Percentiles rank a stretch among this genome's conserved stretches.
phyloP scores from a whole-genome alignment of 2,113 vertebrate genomes.

The Tenebrosternarchus preto region DNA sequence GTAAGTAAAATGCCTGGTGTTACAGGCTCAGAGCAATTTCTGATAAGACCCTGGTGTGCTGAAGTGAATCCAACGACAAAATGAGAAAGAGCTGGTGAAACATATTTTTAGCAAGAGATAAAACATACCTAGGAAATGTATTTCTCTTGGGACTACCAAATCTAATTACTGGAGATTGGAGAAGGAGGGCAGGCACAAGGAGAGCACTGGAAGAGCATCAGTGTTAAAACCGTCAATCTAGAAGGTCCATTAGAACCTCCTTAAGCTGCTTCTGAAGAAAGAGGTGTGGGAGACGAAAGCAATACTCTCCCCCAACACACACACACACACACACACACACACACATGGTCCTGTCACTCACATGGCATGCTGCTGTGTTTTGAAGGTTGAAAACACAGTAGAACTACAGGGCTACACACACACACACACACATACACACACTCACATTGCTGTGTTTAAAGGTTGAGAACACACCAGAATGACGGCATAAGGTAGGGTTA shows the following conservation, averaged over 20 bases:
- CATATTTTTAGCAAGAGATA: slow-evolving; percentile 68
- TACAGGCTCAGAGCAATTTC: slow-evolving; percentile 77
- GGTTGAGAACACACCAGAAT: background rate
- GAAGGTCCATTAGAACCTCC: slow-evolving; percentile 45
- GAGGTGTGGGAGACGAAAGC: slow-evolving; percentile 34
- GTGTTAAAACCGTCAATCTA: slow-evolving; percentile 41
- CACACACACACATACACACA: background rate
- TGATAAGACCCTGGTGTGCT: slow-evolving; percentile 77
- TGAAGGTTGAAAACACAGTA: background rate
- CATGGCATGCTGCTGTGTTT: background rate
- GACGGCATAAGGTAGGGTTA: background rate
- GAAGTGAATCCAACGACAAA: slow-evolving; percentile 81
- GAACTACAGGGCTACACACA: no score
- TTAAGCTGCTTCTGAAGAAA: slow-evolving; percentile 35
- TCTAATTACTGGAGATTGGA: slow-evolving; percentile 67
- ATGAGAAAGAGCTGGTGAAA: slow-evolving; percentile 70
- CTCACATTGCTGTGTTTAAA: background rate
- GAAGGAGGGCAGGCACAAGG: slow-evolving; percentile 22
- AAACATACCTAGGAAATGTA: slow-evolving; percentile 76
- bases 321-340: background rate
- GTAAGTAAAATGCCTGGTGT: slow-evolving; percentile 70
- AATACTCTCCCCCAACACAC: slow-evolving; percentile 37
- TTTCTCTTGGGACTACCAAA: slow-evolving; percentile 69
- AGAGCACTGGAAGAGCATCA: slow-evolving; percentile 21
- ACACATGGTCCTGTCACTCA: slow-evolving; percentile 10